Evolutionary conservation across 2,888 invertebrate genomes (phyloP), one percentile per base, ranked within the genome.

Genomic region (Caenorhabditis macrosperma): DNA sequence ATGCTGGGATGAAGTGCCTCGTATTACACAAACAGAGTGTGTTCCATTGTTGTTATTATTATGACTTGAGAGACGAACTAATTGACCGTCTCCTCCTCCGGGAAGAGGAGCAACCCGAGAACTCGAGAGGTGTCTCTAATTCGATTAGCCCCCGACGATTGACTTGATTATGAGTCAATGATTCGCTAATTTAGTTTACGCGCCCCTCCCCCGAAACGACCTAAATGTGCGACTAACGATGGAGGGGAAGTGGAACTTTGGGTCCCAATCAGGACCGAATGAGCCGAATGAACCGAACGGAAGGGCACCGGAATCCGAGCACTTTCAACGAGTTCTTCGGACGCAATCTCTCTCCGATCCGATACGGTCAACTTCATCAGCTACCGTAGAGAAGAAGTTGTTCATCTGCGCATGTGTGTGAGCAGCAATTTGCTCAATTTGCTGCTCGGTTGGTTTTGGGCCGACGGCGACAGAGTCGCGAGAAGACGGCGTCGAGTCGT

Each of bases 141-240:
- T 69, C 30, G 52, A 60, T 60, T 60, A 60, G 69, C 20, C 41
- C n/a, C n/a, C n/a, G 15, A 17, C 61, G 60, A 61, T 71, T 61
- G 52, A 72, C 71, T 72, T 72, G 71, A 72, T 72, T 72, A 63
- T 72, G 46, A 71, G 61, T 61, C 71, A 72, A 72, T 72, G 63
- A 63, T 46, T 63, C 63, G 71, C 71, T 72, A 72, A 72, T 72
- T 72, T 59, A 41, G 52, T 50, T 35, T n/a, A 28, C 38, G 50
- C 30, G 12, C 41, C 38, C 22, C 26, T 30, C 38, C 22, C 26
- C 44, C 12, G 17, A 44, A 33, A 12, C 12, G 44, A 38, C 22
- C 59, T 57, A 69, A 69, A 69, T 69, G 60, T 41, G 38, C 59
- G 59, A 35, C 55, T 72, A 63, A 72, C 61, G 71, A 69, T 59